Base-by-base conservation (phyloP, 2,113 vertebrate species). In the Poecilia latipinna region DNA sequence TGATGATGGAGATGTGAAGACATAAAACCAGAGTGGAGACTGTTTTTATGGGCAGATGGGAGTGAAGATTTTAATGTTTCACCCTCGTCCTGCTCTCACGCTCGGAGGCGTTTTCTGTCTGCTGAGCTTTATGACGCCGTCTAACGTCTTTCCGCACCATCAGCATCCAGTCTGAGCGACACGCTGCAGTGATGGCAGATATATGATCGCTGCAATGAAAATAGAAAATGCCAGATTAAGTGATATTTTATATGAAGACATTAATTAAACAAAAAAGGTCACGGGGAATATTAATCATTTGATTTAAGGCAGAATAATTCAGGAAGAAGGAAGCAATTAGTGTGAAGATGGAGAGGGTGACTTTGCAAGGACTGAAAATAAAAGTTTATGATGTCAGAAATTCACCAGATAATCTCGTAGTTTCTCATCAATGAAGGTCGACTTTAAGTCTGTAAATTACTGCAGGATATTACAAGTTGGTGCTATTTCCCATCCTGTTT, bases 201-300 rank as follows among this genome's bases (percentile, higher is more conserved):
- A 61, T 82, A 74, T 37, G 70, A 74, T 61, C 0, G 5, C 81
- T 10, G 62, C 3, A 31, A 61, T 69, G 60, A 78, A 78, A 82
- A 22, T 42, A 42, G 54, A 74, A 82, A 70, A 82, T 42, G 66
- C 31, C 75, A 78, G 32, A 82, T 74, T 74, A 82, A 57, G 62
- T 78, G 71, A 82, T 73, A 31, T 77, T 77, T 82, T 68, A 77
- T 77, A 68, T 44, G 69, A 73, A n/a, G 66, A 3, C 7, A 22
- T 74, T 82, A 77, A 78, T 78, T 65, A 35, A 66, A 42, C 39
- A 39, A 24, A 74, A 66, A 78, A 82, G 70, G 70, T 78, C 75
- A 57, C 8, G 61, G 28, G 15, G 57, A 28, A 39, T 39, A 70
- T 67, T 22, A 65, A 57, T 70, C 0, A 61, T 75, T 70, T 54